These are phyloP conservation scores for Alethe diademata DNA, from an alignment of 2,113 vertebrate genomes.

Conservation along the genomic window DNA sequence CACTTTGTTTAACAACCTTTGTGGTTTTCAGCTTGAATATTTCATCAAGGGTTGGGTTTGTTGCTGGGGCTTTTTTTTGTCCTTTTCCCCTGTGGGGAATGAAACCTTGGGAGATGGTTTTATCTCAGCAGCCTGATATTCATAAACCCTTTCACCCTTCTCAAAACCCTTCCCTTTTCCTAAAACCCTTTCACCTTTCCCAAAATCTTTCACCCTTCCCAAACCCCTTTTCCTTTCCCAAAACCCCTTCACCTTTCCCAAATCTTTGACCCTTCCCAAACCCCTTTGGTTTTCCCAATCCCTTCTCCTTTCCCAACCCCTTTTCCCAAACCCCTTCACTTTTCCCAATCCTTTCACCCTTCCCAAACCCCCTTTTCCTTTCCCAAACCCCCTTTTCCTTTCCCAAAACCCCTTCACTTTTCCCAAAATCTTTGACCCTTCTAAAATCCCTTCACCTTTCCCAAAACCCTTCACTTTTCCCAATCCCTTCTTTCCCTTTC, in stretches of 20 bases:
- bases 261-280: too few species aligned
- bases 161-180: not conserved
- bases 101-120: conserved; percentile 5
- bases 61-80: not conserved
- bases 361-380: not conserved
- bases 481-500: not conserved
- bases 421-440: not conserved
- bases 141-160: not conserved
- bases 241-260: too few species aligned
- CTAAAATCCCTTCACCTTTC: not conserved
- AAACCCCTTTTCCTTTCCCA: too few species aligned
- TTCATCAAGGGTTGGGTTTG: not conserved
- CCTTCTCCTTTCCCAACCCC: not conserved
- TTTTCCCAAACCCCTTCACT: not conserved
- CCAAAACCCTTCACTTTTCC: not conserved
- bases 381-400: not conserved
- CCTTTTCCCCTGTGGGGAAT: not conserved
- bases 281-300: not conserved
- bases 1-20: not conserved
- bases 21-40: not conserved
- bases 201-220: too few species aligned
- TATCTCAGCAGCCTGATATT: not conserved
- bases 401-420: not conserved
- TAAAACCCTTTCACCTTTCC: too few species aligned
- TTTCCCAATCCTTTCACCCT: not conserved